Evolutionary conservation across 23 tunicate genomes (phyloP).

Genomic region (Phallusia fumigata): DNA sequence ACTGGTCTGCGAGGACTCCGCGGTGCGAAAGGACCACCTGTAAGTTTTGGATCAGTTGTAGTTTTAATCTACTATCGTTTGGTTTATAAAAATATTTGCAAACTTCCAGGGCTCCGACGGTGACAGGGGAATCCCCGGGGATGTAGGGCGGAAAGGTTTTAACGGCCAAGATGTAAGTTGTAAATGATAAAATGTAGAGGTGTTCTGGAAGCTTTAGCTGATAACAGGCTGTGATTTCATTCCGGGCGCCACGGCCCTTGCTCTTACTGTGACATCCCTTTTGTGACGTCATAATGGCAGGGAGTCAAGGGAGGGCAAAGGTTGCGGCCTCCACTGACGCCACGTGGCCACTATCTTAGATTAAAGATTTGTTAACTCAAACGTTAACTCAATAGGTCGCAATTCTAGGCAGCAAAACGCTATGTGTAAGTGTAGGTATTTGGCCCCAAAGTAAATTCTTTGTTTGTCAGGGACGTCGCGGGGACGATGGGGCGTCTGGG

Average conservation of each 20-base stretch:
- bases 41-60: not conserved
- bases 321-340: not conserved
- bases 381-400: too few species aligned
- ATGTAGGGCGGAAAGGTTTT: not conserved
- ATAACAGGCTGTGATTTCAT: not conserved
- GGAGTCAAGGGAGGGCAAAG: conserved; percentile 39
- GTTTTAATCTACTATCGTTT: too few species aligned
- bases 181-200: not conserved
- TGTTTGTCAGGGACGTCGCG: not conserved
- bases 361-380: too few species aligned
- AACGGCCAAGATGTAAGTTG: not conserved
- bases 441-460: not conserved
- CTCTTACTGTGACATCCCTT: conserved; percentile 52
- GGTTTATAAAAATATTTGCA: too few species aligned
- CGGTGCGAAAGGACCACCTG: not conserved
- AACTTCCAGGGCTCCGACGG: not conserved
- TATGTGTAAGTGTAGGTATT: not conserved
- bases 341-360: too few species aligned
- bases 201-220: not conserved
- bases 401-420: too few species aligned
- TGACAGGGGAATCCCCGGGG: not conserved
- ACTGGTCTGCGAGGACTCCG: not conserved
- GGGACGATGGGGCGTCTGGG: not conserved
- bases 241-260: not conserved
- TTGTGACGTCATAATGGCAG: conserved; percentile 12